A percentile compares a stretch with the other conserved stretches of the same genome.
phyloP scores from a whole-genome alignment of 2,888 invertebrate species.

The Hydroisotoma schaefferi region DNA sequence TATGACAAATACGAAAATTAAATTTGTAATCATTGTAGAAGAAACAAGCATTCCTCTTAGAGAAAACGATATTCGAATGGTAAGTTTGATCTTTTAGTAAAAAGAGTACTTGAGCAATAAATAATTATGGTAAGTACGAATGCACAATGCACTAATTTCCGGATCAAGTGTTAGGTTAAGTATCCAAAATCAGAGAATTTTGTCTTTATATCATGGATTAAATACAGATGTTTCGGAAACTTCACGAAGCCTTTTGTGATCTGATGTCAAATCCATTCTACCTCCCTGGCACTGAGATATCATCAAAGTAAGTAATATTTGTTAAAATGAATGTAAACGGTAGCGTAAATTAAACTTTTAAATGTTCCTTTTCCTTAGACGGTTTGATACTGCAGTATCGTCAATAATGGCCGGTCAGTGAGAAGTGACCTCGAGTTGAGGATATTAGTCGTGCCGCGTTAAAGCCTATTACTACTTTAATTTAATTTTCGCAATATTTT shows the following conservation, averaged over 20 bases:
- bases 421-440: neutral
- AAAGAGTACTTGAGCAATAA: too few species aligned
- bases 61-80: conserved; percentile 90
- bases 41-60: conserved; percentile 80
- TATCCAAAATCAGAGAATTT: too few species aligned
- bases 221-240: conserved; percentile 75
- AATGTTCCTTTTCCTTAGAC: conserved; percentile 46
- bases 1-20: conserved; percentile 94
- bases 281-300: conserved; percentile 82
- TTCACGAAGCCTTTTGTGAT: conserved; percentile 89
- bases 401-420: conserved; percentile 49
- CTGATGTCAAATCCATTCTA: conserved; percentile 97
- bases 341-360: neutral
- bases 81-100: conserved; percentile 54
- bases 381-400: conserved; percentile 49
- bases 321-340: neutral
- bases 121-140: too few species aligned
- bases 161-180: too few species aligned
- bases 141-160: too few species aligned
- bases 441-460: neutral
- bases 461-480: too few species aligned
- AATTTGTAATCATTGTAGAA: conserved; percentile 88
- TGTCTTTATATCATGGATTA: too few species aligned
- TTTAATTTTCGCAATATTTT: too few species aligned
- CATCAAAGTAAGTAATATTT: conserved; percentile 68